Evolutionary conservation across 1,140 invertebrate species (phyloP), one percentile per base, ranked within the genome.

Genomic region (Halotydeus destructor): DNA sequence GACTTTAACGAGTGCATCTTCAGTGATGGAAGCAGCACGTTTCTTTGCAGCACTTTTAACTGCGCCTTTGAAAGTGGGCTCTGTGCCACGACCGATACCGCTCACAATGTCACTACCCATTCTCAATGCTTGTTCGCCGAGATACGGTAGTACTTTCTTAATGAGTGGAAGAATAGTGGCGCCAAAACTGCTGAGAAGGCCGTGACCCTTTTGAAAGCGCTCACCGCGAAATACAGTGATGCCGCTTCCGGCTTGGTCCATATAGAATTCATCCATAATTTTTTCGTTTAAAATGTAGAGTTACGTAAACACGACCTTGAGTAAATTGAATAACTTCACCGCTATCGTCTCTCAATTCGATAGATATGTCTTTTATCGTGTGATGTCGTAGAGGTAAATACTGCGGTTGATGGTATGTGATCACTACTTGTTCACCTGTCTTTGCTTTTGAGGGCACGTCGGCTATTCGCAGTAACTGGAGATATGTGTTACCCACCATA

Each of bases 261-360:
- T 5, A 38, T 38, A 38, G 19, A 11, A 38, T 6, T 18, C 18
- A 5, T 38, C 36, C 36, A 38, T 38, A 8, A n/a, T n/a, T n/a
- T n/a, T n/a, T n/a, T n/a, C n/a, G 12, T 38, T 24, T 19, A 18
- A 38, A 38, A 23, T 38, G 36, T 18, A 38, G 36, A 38, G 25
- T 41, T 6, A 41, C 24, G 8, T 30, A 8, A 16, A 31, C 28
- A 9, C 38, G 5, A 31, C 38, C 38, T 18, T 18, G 23, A 34
- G 16, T 11, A 19, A 41, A 41, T 38, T 5, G 23, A 5, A 41
- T 33, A n/a, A 5, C n/a, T 16, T 6, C 11, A 6, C 38, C 38
- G 31, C 12, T 9, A 5, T 33, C 38, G 12, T 31, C 38, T 18
- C 19, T 41, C 31, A 41, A 30, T 30, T 41, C 9, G 18, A 41